Evolutionary conservation across 2,113 vertebrate species (phyloP).

Genomic region (Vanacampus margaritifer): DNA sequence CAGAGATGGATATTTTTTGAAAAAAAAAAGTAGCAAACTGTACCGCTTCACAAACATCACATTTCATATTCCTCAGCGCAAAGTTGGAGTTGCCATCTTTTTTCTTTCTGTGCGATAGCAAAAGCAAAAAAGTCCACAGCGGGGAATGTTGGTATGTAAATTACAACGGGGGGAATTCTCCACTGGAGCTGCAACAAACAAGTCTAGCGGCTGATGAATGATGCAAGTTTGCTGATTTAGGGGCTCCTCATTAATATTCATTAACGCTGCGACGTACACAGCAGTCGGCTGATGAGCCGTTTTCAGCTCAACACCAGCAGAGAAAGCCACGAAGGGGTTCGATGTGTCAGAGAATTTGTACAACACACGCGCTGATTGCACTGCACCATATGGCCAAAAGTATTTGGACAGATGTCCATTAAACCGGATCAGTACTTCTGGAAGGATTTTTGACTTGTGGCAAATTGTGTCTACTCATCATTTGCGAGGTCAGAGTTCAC

Average conservation of each 20-base stretch:
- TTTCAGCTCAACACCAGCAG: conserved; percentile 60
- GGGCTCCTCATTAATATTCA: conserved; percentile 72
- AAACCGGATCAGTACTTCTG: neutral
- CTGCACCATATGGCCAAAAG: neutral
- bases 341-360: neutral
- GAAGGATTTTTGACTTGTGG: neutral
- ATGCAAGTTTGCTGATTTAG: conserved; percentile 63
- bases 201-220: conserved; percentile 66
- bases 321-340: conserved; percentile 16
- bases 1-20: conserved; percentile 40
- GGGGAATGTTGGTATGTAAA: conserved; percentile 47
- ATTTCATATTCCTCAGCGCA: conserved; percentile 25
- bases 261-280: conserved; percentile 67
- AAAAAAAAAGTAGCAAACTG: conserved; percentile 6
- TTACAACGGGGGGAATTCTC: conserved; percentile 37
- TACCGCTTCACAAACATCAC: conserved; percentile 27
- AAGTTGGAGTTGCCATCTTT: conserved; percentile 4
- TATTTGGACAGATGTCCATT: conserved; percentile 1
- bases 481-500: conserved; percentile 14
- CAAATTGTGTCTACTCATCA: neutral
- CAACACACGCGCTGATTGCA: neutral
- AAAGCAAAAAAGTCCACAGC: conserved; percentile 36
- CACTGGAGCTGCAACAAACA: conserved; percentile 62
- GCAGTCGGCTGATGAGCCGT: conserved; percentile 68
- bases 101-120: conserved; percentile 16